Evolutionary conservation across 92 coral and sea anemone species (phyloP).

Genomic region (Zoanthus sociatus): DNA sequence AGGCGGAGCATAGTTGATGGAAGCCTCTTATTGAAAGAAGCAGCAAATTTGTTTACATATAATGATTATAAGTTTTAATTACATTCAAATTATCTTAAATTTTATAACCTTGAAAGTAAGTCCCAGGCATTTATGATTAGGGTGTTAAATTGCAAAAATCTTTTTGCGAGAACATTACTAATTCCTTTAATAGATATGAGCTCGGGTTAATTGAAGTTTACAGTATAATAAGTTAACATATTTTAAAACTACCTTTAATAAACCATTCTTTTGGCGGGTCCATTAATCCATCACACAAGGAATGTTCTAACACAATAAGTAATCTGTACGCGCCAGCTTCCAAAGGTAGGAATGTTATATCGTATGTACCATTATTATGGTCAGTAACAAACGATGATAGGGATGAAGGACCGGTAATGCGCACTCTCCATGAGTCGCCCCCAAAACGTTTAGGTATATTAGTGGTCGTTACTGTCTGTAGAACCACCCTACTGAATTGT

Average conservation of each 20-base stretch:
- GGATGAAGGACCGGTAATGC: constrained; percentile 79
- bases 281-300: constrained; percentile 86
- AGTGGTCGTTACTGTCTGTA: constrained; percentile 72
- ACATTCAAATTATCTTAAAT: too few species aligned
- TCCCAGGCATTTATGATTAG: too few species aligned
- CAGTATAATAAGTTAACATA: too few species aligned
- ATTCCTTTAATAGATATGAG: too few species aligned
- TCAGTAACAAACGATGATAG: constrained; percentile 87
- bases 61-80: too few species aligned
- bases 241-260: constrained; percentile 61
- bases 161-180: too few species aligned
- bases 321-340: constrained; percentile 88
- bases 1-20: too few species aligned
- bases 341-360: constrained; percentile 79
- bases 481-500: constrained; percentile 80
- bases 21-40: too few species aligned
- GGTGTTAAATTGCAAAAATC: too few species aligned
- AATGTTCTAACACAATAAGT: constrained; percentile 72
- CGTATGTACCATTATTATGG: constrained; percentile 93
- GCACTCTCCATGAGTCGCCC: constrained; percentile 91
- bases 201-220: too few species aligned
- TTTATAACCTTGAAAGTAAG: too few species aligned
- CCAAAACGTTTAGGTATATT: constrained; percentile 76
- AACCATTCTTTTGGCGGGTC: constrained; percentile 94
- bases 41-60: too few species aligned